Evolutionary conservation across 2,888 invertebrate species (phyloP), one percentile per base, ranked within the genome.

Genomic region (Heterodera filipjevi): DNA sequence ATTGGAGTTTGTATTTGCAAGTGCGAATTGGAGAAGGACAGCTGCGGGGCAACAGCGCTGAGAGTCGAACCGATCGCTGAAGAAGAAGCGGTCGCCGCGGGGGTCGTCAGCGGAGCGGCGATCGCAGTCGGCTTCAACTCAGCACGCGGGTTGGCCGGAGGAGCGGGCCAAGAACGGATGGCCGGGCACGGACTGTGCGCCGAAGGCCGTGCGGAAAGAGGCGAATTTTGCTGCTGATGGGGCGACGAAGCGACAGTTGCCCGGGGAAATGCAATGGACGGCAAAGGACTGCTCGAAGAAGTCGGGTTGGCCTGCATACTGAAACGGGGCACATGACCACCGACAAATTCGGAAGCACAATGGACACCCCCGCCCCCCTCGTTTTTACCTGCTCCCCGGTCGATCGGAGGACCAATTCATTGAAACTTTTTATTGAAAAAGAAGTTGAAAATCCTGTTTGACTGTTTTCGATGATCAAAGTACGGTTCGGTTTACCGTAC

Each of bases 151-250:
- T 80, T 79, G 27, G 64, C n/a, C 49, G 87, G 84, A 30, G 88
- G 88, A 12, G 86, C 87, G 30, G 87, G 87, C 88, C 88, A 88
- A 10, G 88, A 84, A 39, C 84, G 85, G 33, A 88, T 88, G 79
- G 86, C 85, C 70, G 88, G 88, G 71, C 86, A 85, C 2, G 87
- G 86, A 77, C 84, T 84, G 77, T 76, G 78, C 16, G 49, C 33
- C 33, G 76, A 27, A 22, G 82, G 70, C 49, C 76, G 46, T 19
- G 33, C 66, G 27, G 76, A 53, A 6, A n/a, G 53, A 8, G 33
- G 33, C 8, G 59, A 59, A 22, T 27, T 59, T 12, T n/a, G 59
- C n/a, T n/a, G 59, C 74, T 27, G 53, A 19, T 33, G 33, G 32
- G 33, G 53, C 10, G 33, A 19, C 59, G 59, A 27, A n/a, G 68